Conservation (phyloP, 1,140 invertebrate species). For the Alviniconcha marisindica region DNA sequence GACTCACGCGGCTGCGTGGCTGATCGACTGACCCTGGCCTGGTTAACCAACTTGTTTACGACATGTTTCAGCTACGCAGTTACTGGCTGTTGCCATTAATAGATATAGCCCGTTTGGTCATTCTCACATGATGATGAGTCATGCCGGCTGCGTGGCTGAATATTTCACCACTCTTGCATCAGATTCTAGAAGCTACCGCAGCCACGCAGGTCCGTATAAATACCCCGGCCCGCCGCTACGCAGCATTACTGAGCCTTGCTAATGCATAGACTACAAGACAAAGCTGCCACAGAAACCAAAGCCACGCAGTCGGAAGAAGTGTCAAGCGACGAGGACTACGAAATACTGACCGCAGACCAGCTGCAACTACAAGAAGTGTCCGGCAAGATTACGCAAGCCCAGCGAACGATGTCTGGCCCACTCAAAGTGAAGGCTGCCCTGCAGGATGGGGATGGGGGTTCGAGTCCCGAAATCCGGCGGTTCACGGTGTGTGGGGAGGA, state of each 20-base stretch:
- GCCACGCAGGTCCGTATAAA: constrained; percentile 19
- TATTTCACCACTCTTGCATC: constrained; percentile 22
- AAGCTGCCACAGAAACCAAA: too few species aligned
- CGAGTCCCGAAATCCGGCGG: background rate
- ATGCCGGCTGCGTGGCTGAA: background rate
- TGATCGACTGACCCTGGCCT: too few species aligned
- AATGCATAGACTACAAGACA: too few species aligned
- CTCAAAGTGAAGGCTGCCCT: background rate
- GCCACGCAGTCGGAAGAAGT: too few species aligned
- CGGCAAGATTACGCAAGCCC: background rate
- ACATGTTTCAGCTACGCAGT: too few species aligned
- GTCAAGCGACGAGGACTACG: background rate
- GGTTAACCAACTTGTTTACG: too few species aligned
- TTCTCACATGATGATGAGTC: constrained; percentile 2
- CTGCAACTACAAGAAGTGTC: background rate
- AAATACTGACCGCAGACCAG: background rate
- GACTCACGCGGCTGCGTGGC: too few species aligned
- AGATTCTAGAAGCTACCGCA: background rate
- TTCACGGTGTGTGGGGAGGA: background rate
- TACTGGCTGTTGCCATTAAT: too few species aligned
- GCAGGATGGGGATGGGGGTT: background rate
- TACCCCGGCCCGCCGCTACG: background rate
- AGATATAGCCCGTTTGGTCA: background rate
- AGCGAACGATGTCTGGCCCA: background rate
- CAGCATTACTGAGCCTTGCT: background rate